Base-by-base conservation (phyloP, 2,113 vertebrate species). In the Scopus umbretta region DNA sequence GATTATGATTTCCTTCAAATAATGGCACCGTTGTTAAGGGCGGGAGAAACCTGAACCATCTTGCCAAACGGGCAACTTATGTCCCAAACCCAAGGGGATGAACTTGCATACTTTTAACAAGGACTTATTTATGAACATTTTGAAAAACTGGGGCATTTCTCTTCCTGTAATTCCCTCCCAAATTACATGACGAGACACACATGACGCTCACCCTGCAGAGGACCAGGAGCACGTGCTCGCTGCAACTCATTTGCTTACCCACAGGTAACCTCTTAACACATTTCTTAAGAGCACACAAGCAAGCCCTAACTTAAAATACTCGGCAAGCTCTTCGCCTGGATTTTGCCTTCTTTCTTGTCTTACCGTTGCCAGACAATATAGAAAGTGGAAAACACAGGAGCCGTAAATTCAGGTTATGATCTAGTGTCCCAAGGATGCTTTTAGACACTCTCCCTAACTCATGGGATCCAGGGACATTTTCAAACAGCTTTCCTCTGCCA, bases 1-100 rank as follows among this genome's bases (percentile, higher is more conserved):
- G 65, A 55, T 50, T 55, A 67, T 2, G 0, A 34, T 65, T 71
- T 83, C 86, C 42, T 71, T 91, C 63, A 83, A 16, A 1, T 70
- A 80, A 53, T 7, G 34, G 83, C 75, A 80, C 45, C 23, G 16
- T 6, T 19, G 52, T 63, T 55, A 9, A 15, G 15, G 25, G 6
- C 14, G 23, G 34, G 50, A 21, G 34, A 65, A 67, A 56, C 62
- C 25, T 12, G 22, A 85, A 27, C 43, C 1, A 0, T 8, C 16
- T 2, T 43, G 56, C 27, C 70, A 22, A 55, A 49, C 0, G 0
- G 40, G 63, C 7, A 49, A 17, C 43, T 38, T 12, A 7, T 0
- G 0, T 45, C 56, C 20, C 26, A 70, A 7, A 34, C 14, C 23
- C 2, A 1, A 18, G 53, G 49, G 16, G 47, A 34, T 5, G 32